Base-by-base conservation (phyloP, 2,797 vertebrate species). In the Eulemur mongoz region DNA sequence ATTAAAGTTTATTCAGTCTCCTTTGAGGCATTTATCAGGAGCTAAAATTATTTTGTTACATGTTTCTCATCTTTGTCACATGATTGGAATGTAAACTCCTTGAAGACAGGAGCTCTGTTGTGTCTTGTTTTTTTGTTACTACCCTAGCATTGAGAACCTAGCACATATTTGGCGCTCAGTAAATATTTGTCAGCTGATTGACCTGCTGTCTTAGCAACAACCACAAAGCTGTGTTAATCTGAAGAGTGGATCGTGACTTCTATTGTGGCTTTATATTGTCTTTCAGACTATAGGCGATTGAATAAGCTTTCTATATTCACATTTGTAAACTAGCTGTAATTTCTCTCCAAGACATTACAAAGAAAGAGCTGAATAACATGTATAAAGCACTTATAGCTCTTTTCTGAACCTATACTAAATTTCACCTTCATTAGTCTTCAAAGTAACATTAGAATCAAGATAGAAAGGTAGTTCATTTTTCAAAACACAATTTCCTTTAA, bases 361-460 rank as follows among this genome's bases (percentile, higher is more conserved):
- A 78, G 48, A n/a, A 82, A 91, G 92, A 75, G 80, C 67, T 43
- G 45, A 95, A 30, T 69, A 70, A 79, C 25, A 80, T 9, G 12
- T 48, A 76, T 38, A 38, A 96, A 87, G 90, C 76, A 88, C 61
- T 93, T 50, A 27, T 3, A n/a, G 4, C 82, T 89, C 72, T 72
- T 90, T 80, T 91, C 70, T 57, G 48, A 90, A 61, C 40, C 38
- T 22, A 23, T 15, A 11, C 22, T 80, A 84, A 78, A 95, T 86
- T 76, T 95, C 63, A 92, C 63, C 94, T 92, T 93, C 52, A 43
- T 93, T 43, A 48, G 27, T 79, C 96, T 94, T 94, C 92, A 94
- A 93, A 96, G 96, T 97, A 97, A 93, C 83, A 92, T 95, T 96
- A 84, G 90, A 98, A 95, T 97, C 93, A 91, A 97, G 81, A 93